Percentiles rank a stretch among this genome's conserved stretches.
phyloP scores from a whole-genome alignment of 2,888 invertebrate species.

The Xestobium rufovillosum region DNA sequence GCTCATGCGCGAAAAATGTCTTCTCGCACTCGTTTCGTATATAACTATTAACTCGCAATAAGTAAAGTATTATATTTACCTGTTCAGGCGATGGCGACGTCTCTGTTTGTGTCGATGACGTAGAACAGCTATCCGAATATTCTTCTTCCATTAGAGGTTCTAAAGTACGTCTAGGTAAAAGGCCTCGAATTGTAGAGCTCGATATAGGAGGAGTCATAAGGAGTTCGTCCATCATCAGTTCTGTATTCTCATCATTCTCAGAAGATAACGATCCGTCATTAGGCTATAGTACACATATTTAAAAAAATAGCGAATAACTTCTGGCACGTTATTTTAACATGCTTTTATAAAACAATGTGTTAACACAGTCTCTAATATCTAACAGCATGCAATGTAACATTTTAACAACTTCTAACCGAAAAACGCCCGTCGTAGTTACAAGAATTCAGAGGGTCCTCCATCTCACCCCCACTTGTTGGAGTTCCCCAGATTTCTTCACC shows the following conservation, averaged over 20 bases:
- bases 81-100: conserved; percentile 37
- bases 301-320: conserved; percentile 2
- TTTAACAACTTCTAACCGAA: conserved; percentile 31
- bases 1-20: no score
- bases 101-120: conserved; percentile 34
- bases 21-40: no score
- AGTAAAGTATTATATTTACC: conserved; percentile 43
- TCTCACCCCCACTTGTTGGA: conserved; percentile 76
- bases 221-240: conserved; percentile 74
- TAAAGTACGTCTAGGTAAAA: conserved; percentile 65
- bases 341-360: conserved; percentile 1
- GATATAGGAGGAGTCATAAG: conserved; percentile 70
- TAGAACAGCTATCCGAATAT: conserved; percentile 57
- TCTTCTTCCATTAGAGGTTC: conserved; percentile 82
- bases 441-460: conserved; percentile 57
- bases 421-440: conserved; percentile 59
- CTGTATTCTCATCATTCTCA: conserved; percentile 67
- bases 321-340: no score
- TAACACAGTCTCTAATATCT: no score
- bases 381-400: conserved; percentile 8
- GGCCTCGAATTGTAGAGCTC: conserved; percentile 62
- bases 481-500: conserved; percentile 88
- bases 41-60: no score
- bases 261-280: conserved; percentile 47
- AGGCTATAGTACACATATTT: conserved; percentile 26